These are phyloP conservation scores for Trypoxylon attenuatum DNA, from an alignment of 2,888 invertebrate species.

Conservation along the genomic window DNA sequence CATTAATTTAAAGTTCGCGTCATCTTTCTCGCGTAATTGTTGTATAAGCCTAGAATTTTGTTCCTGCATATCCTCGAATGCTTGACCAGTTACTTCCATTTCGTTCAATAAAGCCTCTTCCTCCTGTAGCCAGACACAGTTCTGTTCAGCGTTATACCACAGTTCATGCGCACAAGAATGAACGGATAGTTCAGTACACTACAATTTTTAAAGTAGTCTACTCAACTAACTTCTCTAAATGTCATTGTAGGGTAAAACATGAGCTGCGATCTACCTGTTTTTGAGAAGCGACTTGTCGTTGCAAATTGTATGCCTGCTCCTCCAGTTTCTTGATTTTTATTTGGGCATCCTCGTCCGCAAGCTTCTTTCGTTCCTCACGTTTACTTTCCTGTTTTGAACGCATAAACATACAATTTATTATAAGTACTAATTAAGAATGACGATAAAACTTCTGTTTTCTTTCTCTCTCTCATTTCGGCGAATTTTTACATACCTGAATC, in stretches of 20 bases:
- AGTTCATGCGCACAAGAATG: conserved; percentile 60
- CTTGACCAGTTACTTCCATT: conserved; percentile 99
- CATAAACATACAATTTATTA: neutral
- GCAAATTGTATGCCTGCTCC: conserved; percentile 93
- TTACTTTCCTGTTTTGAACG: conserved; percentile 84
- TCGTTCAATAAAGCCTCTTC: conserved; percentile 98
- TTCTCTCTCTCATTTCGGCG: too few relatives aligned
- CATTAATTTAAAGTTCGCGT: conserved; percentile 99
- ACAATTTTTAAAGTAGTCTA: neutral
- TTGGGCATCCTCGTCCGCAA: conserved; percentile 96
- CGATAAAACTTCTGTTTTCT: neutral
- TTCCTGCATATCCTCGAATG: conserved; percentile 99
- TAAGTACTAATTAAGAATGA: neutral
- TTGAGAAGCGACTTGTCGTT: conserved; percentile 91
- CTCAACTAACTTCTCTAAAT: neutral
- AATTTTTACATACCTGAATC: conserved; percentile 80
- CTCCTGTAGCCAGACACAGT: conserved; percentile 79
- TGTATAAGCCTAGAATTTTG: conserved; percentile 97
- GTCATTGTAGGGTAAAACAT: neutral
- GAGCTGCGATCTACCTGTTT: conserved; percentile 79
- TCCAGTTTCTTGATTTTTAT: conserved; percentile 95
- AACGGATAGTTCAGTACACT: neutral
- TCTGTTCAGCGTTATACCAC: conserved; percentile 73
- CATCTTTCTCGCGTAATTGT: conserved; percentile 96
- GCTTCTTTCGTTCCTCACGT: conserved; percentile 90